Base-by-base conservation (phyloP, 2,113 vertebrate species). In the Caranx melampygus region DNA sequence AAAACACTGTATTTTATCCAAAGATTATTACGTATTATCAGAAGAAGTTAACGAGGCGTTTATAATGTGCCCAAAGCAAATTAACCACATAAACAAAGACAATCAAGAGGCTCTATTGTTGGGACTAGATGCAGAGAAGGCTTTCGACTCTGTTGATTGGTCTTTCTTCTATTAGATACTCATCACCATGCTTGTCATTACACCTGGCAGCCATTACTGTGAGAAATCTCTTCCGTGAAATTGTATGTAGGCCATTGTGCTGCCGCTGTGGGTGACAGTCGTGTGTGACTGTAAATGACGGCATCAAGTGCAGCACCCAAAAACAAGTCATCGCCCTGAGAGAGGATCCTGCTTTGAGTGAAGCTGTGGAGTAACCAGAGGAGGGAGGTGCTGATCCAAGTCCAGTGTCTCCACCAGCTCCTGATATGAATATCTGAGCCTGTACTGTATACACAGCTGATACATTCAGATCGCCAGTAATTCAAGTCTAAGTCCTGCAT, bases 181-280 rank as follows among this genome's bases (percentile, higher is more conserved):
- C 49, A 20, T 75, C 78, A 69, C 55, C 15, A 14, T 34, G 63
- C 67, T 76, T 65, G 70, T 75, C 78, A 80, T 77, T 42, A 59
- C 80, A 71, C 72, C 86, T 87, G 79, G 82, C 86, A 80, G 65
- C 57, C 68, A 31, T 68, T 58, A 73, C 73, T 5, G 69, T 59
- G 85, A 31, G 37, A 75, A 75, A 75, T 63, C 80, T 80, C 49
- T 34, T 61, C 52, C 51, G 47, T 72, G 60, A 21, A 65, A 52
- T 44, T 3, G 51, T 42, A 37, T 62, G 72, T 45, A 42, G 72
- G 63, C 26, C 54, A 15, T 64, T 74, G 33, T 72, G 68, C 20
- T 15, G 60, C 45, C 26, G 78, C 62, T 58, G 3, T 49, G 54
- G 74, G 9, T 78, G 72, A 76, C 60, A 54, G 62, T 21, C 37